Conservation (phyloP, 2,113 vertebrate genomes). For the Oncorhynchus mykiss region DNA sequence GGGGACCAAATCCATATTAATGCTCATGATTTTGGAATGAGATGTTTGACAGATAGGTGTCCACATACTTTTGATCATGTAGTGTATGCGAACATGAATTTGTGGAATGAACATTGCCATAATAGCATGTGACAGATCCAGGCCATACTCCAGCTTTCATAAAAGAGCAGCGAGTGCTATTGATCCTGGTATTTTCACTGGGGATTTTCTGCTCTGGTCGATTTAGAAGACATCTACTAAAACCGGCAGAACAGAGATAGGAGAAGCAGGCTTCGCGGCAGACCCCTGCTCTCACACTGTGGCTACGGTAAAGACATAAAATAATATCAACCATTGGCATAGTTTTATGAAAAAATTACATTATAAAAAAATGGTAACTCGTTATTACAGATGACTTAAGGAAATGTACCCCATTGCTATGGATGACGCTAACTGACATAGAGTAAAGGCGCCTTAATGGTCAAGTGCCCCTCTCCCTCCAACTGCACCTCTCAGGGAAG, state of each 20-base stretch:
- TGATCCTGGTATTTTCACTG: conserved; percentile 79
- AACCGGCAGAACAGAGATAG: conserved; percentile 25
- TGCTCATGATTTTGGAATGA: not conserved
- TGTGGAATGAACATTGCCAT: conserved; percentile 22
- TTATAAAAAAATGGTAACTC: no score
- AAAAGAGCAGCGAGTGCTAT: conserved; percentile 78
- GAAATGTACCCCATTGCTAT: no score
- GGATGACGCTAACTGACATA: no score
- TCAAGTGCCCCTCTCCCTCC: no score
- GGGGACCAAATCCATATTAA: no score
- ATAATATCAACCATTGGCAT: no score
- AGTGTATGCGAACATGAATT: not conserved
- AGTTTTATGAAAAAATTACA: no score
- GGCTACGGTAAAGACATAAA: no score
- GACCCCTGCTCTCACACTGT: no score
- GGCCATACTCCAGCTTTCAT: conserved; percentile 80
- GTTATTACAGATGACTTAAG: not conserved
- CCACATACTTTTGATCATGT: not conserved
- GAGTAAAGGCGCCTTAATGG: no score
- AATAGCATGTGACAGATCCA: conserved; percentile 85
- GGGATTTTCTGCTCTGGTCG: conserved; percentile 68
- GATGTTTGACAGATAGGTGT: no score
- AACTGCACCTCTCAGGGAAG: no score
- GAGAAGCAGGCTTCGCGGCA: not conserved
- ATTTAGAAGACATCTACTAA: conserved; percentile 65